phyloP scores from a whole-genome alignment of 2,113 vertebrate species.

The Semnornis frantzii region DNA sequence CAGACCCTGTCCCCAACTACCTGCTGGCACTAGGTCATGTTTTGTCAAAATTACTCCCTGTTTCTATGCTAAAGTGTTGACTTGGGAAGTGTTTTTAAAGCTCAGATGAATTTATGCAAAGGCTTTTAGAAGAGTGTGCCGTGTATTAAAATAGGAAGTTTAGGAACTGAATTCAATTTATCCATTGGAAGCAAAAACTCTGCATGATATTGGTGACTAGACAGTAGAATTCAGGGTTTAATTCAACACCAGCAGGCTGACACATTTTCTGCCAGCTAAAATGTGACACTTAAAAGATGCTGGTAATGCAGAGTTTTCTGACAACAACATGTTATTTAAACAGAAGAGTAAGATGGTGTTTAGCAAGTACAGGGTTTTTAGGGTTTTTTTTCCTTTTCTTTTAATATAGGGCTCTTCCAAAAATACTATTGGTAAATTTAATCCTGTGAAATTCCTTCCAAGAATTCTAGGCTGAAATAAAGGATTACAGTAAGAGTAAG shows the following conservation, averaged over 20 bases:
- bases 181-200: not conserved
- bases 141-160: not conserved
- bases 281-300: not conserved
- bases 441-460: not conserved
- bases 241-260: not conserved
- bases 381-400: not conserved
- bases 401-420: not conserved
- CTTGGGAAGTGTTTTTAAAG: not conserved
- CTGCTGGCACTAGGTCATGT: not conserved
- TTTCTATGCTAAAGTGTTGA: not conserved
- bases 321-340: not conserved
- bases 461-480: not conserved
- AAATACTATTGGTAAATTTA: not conserved
- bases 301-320: not conserved
- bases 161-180: not conserved
- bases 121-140: not conserved
- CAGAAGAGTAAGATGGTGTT: not conserved
- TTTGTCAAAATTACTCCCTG: not conserved
- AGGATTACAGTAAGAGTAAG: not conserved
- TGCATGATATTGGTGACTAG: fast-evolving
- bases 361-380: not conserved
- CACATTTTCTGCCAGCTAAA: not conserved
- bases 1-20: fast-evolving
- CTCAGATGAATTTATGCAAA: not conserved
- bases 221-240: not conserved